Evolutionary conservation across 2,888 invertebrate species (phyloP).

Genomic region (Bombylius major): DNA sequence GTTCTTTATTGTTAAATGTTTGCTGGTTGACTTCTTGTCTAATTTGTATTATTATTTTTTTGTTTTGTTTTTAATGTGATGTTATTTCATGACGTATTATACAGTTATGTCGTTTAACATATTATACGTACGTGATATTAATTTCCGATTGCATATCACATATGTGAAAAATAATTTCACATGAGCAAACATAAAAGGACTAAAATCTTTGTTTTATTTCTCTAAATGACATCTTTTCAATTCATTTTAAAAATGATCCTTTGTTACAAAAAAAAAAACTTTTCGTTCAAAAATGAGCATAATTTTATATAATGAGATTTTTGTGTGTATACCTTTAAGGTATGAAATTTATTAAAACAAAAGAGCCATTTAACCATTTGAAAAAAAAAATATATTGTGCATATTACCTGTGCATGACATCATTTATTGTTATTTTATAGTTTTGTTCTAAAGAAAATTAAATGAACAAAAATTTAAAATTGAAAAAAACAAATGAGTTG

Average conservation of each 20-base stretch:
- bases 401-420: neutral
- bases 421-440: neutral
- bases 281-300: constrained; percentile 5
- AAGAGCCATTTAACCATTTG: constrained; percentile 1
- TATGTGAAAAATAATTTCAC: neutral
- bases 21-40: too few species aligned
- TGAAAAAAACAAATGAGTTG: constrained; percentile 9
- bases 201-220: neutral
- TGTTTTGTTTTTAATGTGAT: too few species aligned
- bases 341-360: neutral
- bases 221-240: neutral
- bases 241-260: neutral
- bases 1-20: neutral
- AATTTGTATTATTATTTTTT: too few species aligned
- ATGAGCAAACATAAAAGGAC: neutral
- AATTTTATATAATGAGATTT: neutral
- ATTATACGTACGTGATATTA: too few species aligned
- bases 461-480: neutral
- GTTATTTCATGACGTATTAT: too few species aligned
- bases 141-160: too few species aligned
- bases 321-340: neutral
- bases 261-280: neutral
- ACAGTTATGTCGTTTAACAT: too few species aligned
- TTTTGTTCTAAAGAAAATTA: neutral
- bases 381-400: neutral